Evolutionary conservation across 2,797 vertebrate species (phyloP).

Genomic region (Pangasius djambal): DNA sequence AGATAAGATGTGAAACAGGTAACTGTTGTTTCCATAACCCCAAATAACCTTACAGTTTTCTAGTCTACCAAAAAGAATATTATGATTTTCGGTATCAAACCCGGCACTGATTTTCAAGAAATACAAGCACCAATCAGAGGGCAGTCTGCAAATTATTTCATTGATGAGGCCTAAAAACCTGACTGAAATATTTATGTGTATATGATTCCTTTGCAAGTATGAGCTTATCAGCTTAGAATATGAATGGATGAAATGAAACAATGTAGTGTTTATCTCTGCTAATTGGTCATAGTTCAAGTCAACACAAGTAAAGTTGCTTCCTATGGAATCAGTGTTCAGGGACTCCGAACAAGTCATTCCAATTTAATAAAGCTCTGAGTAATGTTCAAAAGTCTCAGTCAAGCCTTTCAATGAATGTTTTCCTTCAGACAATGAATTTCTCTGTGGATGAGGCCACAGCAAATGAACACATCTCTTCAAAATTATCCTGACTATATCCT

Average conservation of each 20-base stretch:
- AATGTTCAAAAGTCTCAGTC: neutral
- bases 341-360: neutral
- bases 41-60: no score
- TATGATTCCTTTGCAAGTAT: neutral
- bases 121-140: no score
- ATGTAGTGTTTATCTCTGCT: neutral
- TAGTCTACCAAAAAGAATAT: no score
- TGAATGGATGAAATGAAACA: neutral
- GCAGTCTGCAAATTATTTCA: no score
- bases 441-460: neutral
- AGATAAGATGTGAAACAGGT: no score
- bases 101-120: no score
- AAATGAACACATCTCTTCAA: neutral
- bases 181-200: neutral
- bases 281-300: neutral
- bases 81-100: no score
- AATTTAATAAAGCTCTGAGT: neutral
- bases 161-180: no score
- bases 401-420: neutral
- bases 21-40: no score
- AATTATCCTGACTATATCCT: neutral
- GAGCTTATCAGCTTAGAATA: neutral
- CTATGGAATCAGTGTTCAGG: neutral
- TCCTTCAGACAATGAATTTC: neutral
- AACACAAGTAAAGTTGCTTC: neutral